Evolutionary conservation across 2,888 invertebrate genomes (phyloP), one percentile per base, ranked within the genome.

Genomic region (Octonoba sinensis): DNA sequence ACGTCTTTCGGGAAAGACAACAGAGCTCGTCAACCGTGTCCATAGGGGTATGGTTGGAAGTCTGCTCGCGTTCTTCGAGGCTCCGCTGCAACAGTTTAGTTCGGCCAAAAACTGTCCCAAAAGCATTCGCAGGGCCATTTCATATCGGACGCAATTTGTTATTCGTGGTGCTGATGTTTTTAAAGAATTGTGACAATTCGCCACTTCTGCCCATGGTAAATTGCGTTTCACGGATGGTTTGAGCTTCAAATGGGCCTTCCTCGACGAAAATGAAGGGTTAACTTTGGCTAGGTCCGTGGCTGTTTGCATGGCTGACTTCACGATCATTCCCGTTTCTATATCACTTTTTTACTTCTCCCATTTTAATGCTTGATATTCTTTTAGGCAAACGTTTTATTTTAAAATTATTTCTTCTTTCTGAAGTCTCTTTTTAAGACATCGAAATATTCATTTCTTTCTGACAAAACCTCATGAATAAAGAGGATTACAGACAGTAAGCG

Each of bases 151-250:
- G 66, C 78, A 79, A 72, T 79, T 67, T 72, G 77, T 78, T 78
- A 78, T 71, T 65, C 77, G 56, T 18, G 51, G 27, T 27, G 60
- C 47, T 62, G 76, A 77, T 60, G 76, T 67, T 67, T 75, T 75
- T 70, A 77, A 70, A 44, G 60, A 60, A 67, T 75, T 66, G 60
- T 75, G 75, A 72, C 72, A 67, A 66, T 72, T 72, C 72, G 62
- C 78, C 24, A 60, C 51, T 78, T 36, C 36, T 36, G 36, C 51
- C 47, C 67, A 72, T 62, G 72, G 78, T 51, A 72, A 79, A 79
- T 79, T 79, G 66, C 72, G 72, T 79, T 79, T 79, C 72, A 72
- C 64, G 78, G 54, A 67, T 79, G 78, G 72, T 54, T 72, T 72
- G 54, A n/a, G 20, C 72, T 59, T 57, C 66, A 79, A 79, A 79